phyloP scores from a whole-genome alignment of 2,113 vertebrate species.

The Callipepla squamata region DNA sequence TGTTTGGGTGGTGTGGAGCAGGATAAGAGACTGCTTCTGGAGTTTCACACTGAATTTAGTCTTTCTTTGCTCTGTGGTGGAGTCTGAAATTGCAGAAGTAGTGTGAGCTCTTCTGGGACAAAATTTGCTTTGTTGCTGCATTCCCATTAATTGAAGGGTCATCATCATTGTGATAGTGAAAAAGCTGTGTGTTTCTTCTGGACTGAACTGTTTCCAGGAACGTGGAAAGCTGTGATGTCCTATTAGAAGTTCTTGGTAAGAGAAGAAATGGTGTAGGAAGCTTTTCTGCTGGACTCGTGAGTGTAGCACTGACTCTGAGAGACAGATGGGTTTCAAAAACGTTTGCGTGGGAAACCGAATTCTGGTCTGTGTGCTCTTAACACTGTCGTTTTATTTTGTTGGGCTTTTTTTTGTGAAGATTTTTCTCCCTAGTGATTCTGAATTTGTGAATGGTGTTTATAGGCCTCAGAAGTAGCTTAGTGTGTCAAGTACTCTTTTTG shows the following conservation, averaged over 20 bases:
- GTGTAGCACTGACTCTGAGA: not conserved
- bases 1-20: not conserved
- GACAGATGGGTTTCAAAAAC: not conserved
- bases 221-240: not conserved
- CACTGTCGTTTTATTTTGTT: not conserved
- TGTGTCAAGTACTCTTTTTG: not conserved
- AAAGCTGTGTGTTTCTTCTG: not conserved
- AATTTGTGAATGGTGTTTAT: conserved; percentile 31
- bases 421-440: not conserved
- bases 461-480: not conserved
- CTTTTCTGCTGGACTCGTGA: not conserved
- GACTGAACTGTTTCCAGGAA: not conserved
- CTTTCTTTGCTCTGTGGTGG: not conserved
- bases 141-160: not conserved
- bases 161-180: not conserved
- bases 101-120: not conserved
- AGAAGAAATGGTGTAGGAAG: not conserved
- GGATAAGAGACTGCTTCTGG: not conserved
- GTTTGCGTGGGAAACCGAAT: not conserved
- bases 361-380: not conserved
- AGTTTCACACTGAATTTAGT: not conserved
- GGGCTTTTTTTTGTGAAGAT: not conserved
- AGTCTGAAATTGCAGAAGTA: not conserved
- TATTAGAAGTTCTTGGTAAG: not conserved
- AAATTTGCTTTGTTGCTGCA: not conserved